Percentiles rank a stretch among this genome's conserved stretches.
These are phyloP conservation scores for Rhabdomys pumilio DNA, from an alignment of 2,797 vertebrate species.

Conservation along the genomic window DNA sequence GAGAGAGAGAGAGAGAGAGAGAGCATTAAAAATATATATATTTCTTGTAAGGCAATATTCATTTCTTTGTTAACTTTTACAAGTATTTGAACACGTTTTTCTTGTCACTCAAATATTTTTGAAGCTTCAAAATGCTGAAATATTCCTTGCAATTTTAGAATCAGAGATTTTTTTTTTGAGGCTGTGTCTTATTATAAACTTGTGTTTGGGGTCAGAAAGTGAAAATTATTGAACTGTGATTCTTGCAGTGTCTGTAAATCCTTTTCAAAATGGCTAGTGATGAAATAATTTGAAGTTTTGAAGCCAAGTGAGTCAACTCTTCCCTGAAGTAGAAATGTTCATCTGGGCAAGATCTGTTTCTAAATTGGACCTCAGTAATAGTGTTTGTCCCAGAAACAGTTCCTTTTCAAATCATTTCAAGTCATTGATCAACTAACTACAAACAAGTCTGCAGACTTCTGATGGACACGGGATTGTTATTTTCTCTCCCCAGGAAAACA, in stretches of 20 bases:
- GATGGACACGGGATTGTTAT: constrained; percentile 49
- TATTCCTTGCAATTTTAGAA: constrained; percentile 48
- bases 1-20: neutral
- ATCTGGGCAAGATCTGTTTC: constrained; percentile 55
- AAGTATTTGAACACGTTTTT: neutral
- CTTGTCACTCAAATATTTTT: neutral
- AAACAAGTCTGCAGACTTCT: constrained; percentile 59
- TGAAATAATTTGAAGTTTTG: constrained; percentile 72
- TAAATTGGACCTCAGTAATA: constrained; percentile 50
- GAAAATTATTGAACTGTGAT: constrained; percentile 72
- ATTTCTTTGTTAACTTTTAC: constrained; percentile 9
- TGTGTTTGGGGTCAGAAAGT: neutral
- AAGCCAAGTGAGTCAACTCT: constrained; percentile 72
- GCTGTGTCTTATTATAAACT: constrained; percentile 49
- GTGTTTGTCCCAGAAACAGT: neutral
- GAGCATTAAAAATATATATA: neutral
- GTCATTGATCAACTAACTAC: constrained; percentile 68
- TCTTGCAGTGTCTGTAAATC: constrained; percentile 63
- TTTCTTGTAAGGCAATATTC: constrained; percentile 26
- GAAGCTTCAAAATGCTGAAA: neutral
- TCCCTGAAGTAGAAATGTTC: constrained; percentile 65
- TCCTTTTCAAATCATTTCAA: constrained; percentile 60
- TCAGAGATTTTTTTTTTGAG: neutral
- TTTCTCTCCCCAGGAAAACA: constrained; percentile 19
- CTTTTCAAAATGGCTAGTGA: constrained; percentile 62